Conservation (phyloP, 2,888 invertebrate genomes). For the Scaptomyza cyrtandrae region DNA sequence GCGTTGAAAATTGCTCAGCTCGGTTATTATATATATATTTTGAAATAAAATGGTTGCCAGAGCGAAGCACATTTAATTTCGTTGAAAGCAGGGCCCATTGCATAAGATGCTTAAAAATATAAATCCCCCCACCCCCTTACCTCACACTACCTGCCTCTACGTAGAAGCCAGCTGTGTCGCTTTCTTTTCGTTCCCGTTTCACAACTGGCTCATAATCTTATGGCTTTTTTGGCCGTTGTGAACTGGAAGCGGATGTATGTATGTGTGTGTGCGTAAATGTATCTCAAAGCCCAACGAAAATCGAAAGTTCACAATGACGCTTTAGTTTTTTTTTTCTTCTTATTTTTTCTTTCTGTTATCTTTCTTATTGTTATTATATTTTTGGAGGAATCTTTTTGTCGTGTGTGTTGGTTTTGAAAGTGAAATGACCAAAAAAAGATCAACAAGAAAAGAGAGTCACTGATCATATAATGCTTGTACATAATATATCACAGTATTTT, state of each 20-base stretch:
- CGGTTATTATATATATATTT: slow-evolving; percentile 54
- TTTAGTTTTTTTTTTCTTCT: slow-evolving; percentile 22
- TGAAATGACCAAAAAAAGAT: slow-evolving; percentile 70
- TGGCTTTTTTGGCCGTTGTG: slow-evolving; percentile 51
- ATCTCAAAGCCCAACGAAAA: slow-evolving; percentile 63
- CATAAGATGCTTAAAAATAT: slow-evolving; percentile 51
- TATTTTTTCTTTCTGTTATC: slow-evolving; percentile 9
- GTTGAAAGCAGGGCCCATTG: slow-evolving; percentile 68
- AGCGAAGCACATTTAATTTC: slow-evolving; percentile 61
- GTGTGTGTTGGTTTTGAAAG: slow-evolving; percentile 77
- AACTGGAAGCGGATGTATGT: slow-evolving; percentile 77
- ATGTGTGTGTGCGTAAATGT: slow-evolving; percentile 1
- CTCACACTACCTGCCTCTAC: not conserved
- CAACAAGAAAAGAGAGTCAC: slow-evolving; percentile 23
- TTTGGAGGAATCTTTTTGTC: slow-evolving; percentile 56
- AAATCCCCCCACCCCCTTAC: not conserved
- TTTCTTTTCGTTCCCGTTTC: slow-evolving; percentile 67
- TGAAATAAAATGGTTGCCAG: slow-evolving; percentile 73
- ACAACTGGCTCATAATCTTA: slow-evolving; percentile 74
- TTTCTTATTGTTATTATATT: not conserved
- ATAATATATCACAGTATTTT: not conserved
- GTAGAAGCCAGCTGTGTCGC: slow-evolving; percentile 48
- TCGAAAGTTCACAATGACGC: slow-evolving; percentile 78
- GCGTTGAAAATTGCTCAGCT: slow-evolving; percentile 72
- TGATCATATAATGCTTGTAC: not conserved